Evolutionary conservation across 92 coral and sea anemone genomes (phyloP).

Genomic region (Epizoanthus scotinus): DNA sequence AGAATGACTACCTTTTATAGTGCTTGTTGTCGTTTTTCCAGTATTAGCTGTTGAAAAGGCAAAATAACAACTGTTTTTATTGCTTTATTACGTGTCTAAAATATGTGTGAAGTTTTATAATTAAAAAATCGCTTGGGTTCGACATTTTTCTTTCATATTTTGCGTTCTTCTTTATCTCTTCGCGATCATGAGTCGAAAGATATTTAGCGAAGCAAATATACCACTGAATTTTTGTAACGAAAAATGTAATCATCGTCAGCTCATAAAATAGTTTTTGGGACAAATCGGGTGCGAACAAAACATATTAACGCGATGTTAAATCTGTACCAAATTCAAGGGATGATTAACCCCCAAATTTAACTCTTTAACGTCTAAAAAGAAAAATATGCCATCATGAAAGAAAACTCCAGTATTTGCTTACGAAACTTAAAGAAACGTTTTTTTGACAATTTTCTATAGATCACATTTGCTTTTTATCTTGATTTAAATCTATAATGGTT

Average conservation of each 20-base stretch:
- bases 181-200: no score
- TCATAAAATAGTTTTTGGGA: not conserved
- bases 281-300: not conserved
- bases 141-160: not conserved
- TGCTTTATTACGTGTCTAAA: not conserved
- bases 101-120: not conserved
- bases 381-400: no score
- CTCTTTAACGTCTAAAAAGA: no score
- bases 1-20: conserved; percentile 12
- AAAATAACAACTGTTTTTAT: not conserved
- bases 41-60: not conserved
- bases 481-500: no score
- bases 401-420: no score
- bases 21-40: not conserved
- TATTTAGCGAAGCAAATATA: no score
- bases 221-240: no score
- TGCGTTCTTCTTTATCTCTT: not conserved
- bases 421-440: no score
- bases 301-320: not conserved
- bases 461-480: no score
- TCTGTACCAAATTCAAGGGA: not conserved
- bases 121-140: not conserved
- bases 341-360: no score
- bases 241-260: not conserved
- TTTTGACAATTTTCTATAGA: no score